Conservation (phyloP, 2,113 vertebrate species). For the Mirza zaza region DNA sequence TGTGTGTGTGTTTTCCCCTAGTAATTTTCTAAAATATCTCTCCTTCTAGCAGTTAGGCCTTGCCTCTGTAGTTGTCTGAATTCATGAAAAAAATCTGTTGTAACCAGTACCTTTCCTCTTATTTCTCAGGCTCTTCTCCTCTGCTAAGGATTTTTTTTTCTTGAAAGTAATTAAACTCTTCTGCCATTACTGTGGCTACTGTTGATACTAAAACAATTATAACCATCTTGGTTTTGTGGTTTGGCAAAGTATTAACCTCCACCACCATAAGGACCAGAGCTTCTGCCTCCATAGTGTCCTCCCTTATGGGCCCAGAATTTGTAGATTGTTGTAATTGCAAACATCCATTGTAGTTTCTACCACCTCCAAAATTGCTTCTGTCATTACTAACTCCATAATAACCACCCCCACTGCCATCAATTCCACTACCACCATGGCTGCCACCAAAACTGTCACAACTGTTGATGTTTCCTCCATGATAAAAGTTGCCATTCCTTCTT, state of each 20-base stretch:
- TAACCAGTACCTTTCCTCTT: background rate
- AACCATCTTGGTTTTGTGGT: constrained; percentile 82
- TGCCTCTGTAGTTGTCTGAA: background rate
- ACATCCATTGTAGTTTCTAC: constrained; percentile 82
- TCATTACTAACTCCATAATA: background rate
- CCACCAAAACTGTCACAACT: constrained; percentile 80
- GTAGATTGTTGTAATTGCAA: constrained; percentile 88
- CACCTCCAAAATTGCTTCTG: constrained; percentile 66
- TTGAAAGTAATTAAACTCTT: constrained; percentile 82
- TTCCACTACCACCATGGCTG: constrained; percentile 71
- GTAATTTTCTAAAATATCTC: constrained; percentile 79
- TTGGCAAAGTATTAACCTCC: background rate
- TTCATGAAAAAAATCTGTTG: background rate
- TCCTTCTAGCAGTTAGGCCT: constrained; percentile 58
- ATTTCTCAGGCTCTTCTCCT: background rate
- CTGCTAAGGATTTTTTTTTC: constrained; percentile 86
- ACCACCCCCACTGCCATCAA: background rate
- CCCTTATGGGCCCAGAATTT: constrained; percentile 88
- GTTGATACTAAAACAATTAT: constrained; percentile 82
- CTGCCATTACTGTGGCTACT: constrained; percentile 83
- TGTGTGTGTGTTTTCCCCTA: background rate
- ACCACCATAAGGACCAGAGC: constrained; percentile 82
- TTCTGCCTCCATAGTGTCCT: constrained; percentile 83
- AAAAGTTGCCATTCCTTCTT: constrained; percentile 77
- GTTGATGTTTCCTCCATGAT: constrained; percentile 81